phyloP scores from a whole-genome alignment of 2,797 vertebrate genomes.

The Lophotriccus pileatus region DNA sequence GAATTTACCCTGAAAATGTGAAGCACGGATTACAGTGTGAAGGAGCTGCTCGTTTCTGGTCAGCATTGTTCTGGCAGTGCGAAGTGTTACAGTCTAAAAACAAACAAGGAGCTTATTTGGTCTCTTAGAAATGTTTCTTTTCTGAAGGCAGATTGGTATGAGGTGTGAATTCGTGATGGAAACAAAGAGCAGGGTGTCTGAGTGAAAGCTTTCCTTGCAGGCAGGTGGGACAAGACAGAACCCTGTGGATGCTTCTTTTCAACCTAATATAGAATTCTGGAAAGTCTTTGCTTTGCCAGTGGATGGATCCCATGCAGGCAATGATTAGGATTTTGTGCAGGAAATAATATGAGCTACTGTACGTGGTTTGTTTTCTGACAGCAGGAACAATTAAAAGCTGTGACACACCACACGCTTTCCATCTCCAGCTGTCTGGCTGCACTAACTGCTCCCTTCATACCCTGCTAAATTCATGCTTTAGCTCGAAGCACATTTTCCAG shows the following conservation, averaged over 20 bases:
- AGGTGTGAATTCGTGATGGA: not conserved
- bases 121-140: not conserved
- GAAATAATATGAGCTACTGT: not conserved
- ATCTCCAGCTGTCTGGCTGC: not conserved
- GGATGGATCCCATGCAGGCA: not conserved
- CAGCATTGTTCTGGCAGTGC: not conserved
- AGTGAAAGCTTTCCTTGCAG: not conserved
- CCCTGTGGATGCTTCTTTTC: not conserved
- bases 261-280: not conserved
- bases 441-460: constrained; percentile 1
- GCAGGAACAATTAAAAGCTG: constrained; percentile 23
- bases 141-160: not conserved
- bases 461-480: not conserved
- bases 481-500: not conserved
- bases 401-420: not conserved
- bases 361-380: constrained; percentile 3
- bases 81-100: not conserved
- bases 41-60: not conserved
- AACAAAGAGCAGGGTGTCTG: not conserved
- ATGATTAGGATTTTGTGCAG: not conserved
- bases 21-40: not conserved
- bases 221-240: not conserved
- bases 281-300: not conserved
- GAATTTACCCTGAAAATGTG: not conserved
- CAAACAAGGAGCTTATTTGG: not conserved